Evolutionary conservation across 2,888 invertebrate species (phyloP).

Genomic region (Drosophila algonquin): DNA sequence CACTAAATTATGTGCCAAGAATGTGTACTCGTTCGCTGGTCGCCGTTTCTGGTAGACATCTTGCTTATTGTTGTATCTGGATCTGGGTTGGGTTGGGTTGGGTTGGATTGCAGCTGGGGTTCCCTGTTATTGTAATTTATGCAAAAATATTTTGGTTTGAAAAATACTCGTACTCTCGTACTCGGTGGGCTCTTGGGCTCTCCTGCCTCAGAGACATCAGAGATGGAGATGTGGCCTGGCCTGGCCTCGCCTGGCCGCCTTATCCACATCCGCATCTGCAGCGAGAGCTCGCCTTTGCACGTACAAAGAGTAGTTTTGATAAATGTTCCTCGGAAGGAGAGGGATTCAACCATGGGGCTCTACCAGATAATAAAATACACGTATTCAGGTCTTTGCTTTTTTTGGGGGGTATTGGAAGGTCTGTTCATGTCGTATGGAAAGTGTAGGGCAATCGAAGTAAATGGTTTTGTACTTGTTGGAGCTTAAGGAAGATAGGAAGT

Average conservation of each 20-base stretch:
- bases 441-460: too few species aligned
- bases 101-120: neutral
- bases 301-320: constrained; percentile 73
- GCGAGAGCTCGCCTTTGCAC: constrained; percentile 47
- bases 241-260: neutral
- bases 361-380: constrained; percentile 71
- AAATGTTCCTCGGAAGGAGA: constrained; percentile 57
- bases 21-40: constrained; percentile 53
- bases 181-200: constrained; percentile 14
- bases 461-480: neutral
- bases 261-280: constrained; percentile 34
- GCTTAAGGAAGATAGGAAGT: neutral
- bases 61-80: constrained; percentile 64
- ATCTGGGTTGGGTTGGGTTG: neutral
- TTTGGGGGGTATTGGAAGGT: constrained; percentile 18
- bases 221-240: constrained; percentile 22
- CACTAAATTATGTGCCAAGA: constrained; percentile 80
- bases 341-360: neutral
- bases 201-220: constrained; percentile 17
- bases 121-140: constrained; percentile 77
- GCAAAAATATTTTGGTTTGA: constrained; percentile 77
- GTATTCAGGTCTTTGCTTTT: constrained; percentile 48
- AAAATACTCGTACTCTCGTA: constrained; percentile 39
- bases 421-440: constrained; percentile 24
- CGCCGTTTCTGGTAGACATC: constrained; percentile 70